Base-by-base conservation (phyloP, 2,113 vertebrate genomes). In the Indicator indicator region DNA sequence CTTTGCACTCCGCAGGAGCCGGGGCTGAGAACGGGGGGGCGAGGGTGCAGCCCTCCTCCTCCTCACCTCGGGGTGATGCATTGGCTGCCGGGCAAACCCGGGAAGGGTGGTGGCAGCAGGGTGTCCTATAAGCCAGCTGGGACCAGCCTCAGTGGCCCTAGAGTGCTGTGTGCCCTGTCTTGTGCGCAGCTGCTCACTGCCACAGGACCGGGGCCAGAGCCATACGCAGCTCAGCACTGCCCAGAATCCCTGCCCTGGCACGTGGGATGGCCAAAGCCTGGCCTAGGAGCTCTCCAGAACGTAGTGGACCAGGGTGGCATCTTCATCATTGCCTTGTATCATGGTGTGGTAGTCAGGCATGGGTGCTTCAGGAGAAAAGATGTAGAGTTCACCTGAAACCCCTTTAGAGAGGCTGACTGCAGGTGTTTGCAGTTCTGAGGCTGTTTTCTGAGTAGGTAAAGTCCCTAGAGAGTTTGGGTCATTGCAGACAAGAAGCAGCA, bases 231-330 rank as follows among this genome's bases (percentile, higher is more conserved):
- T 15, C 27, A 2, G 50, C 1, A 0, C 58, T 17, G 44, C 14
- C 9, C 48, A 4, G 40, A 56, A 56, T 6, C 24, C 19, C 24
- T 12, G 40, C 30, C 21, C 54, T 13, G 42, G 26, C 8, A 2
- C 5, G 0, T 2, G 56, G 42, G 5, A 11, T 36, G 0, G 9
- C 30, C 38, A 5, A 3, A 24, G 5, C 23, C 30, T n/a, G 50
- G 27, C 36, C 63, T 28, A 28, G 1, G 3, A 16, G 68, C 48
- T 72, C 18, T 1, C 44, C 1, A 13, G 16, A 13, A 13, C 14
- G 3, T 20, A 0, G 12, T 1, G 54, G 5, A 2, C 44, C 23
- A 13, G 26, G 3, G 13, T 9, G 14, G 9, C 38, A 4, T 28
- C 60, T 27, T 18, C 27, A 1, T 28, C 9, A 0, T 48, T 48